A percentile compares a stretch with the other conserved stretches of the same genome.
Conservation (phyloP, 2,888 invertebrate genomes). For the Pseudococcus viburni region DNA sequence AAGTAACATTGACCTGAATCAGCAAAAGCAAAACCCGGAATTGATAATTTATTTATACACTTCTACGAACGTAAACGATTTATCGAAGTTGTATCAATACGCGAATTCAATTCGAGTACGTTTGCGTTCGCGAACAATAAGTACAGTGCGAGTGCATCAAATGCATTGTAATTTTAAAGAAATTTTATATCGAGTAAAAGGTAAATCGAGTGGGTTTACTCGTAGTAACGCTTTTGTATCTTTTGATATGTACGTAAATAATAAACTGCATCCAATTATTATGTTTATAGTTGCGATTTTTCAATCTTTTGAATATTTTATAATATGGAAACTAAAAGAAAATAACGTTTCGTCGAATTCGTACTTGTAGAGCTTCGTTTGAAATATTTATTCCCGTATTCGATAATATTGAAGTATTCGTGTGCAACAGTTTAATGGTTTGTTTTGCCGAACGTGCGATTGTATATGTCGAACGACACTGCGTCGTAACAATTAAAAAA, state of each 20-base stretch:
- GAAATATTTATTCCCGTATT: background rate
- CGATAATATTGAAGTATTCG: background rate
- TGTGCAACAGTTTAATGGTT: conserved; percentile 4
- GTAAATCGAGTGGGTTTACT: too few relatives aligned
- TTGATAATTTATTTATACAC: conserved; percentile 22
- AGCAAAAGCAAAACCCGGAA: conserved; percentile 38
- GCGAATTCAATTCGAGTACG: background rate
- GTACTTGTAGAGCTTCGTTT: too few relatives aligned
- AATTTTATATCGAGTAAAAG: background rate
- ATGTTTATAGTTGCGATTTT: too few relatives aligned
- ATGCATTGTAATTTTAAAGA: background rate
- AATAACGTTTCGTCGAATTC: too few relatives aligned
- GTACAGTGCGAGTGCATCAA: background rate
- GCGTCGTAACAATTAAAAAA: conserved; percentile 14
- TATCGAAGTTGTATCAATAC: conserved; percentile 29
- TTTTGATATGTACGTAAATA: too few relatives aligned
- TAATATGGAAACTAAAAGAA: too few relatives aligned
- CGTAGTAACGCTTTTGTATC: too few relatives aligned
- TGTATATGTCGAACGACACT: background rate
- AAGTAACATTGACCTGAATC: conserved; percentile 53
- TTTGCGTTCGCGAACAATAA: background rate
- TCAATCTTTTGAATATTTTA: too few relatives aligned
- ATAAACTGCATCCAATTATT: too few relatives aligned
- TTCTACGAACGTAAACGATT: conserved; percentile 42
- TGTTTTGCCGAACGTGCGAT: conserved; percentile 32